Percentiles rank a stretch among this genome's conserved stretches.
Conservation (phyloP, 2,888 invertebrate species). For the Papilio gigon region DNA sequence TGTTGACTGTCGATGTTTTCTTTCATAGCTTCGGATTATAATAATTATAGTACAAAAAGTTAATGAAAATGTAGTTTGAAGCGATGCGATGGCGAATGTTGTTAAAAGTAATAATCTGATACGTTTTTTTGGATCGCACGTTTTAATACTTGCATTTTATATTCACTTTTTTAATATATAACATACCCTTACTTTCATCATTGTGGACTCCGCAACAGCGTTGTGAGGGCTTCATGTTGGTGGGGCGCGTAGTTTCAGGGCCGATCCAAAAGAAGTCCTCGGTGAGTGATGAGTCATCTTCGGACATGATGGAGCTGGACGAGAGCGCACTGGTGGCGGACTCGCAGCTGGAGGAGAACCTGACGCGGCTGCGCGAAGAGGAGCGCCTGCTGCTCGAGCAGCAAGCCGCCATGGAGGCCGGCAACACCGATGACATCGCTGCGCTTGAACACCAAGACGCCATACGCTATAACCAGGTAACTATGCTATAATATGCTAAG, state of each 20-base stretch:
- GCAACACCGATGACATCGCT: conserved; percentile 67
- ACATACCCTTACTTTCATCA: neutral
- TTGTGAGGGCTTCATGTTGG: conserved; percentile 33
- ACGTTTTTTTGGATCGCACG: neutral
- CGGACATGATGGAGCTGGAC: conserved; percentile 96
- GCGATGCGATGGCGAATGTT: conserved; percentile 38
- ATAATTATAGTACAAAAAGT: conserved; percentile 18
- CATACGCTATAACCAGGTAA: conserved; percentile 69
- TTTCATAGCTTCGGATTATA: conserved; percentile 3
- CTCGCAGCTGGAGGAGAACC: conserved; percentile 65
- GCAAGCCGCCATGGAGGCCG: conserved; percentile 86
- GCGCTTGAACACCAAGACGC: conserved; percentile 71
- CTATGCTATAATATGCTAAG: neutral
- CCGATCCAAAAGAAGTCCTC: conserved; percentile 95
- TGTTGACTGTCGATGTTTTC: conserved; percentile 37
- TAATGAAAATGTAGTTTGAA: neutral
- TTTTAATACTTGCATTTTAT: neutral
- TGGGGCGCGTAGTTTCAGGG: conserved; percentile 82
- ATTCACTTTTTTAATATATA: neutral
- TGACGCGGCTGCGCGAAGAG: conserved; percentile 83
- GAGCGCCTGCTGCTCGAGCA: conserved; percentile 88
- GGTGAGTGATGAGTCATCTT: conserved; percentile 91
- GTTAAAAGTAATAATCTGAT: neutral
- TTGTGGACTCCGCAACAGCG: neutral
- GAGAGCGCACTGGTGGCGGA: conserved; percentile 89